phyloP scores from a whole-genome alignment of 2,113 vertebrate genomes.

The Poeciliopsis prolifica region DNA sequence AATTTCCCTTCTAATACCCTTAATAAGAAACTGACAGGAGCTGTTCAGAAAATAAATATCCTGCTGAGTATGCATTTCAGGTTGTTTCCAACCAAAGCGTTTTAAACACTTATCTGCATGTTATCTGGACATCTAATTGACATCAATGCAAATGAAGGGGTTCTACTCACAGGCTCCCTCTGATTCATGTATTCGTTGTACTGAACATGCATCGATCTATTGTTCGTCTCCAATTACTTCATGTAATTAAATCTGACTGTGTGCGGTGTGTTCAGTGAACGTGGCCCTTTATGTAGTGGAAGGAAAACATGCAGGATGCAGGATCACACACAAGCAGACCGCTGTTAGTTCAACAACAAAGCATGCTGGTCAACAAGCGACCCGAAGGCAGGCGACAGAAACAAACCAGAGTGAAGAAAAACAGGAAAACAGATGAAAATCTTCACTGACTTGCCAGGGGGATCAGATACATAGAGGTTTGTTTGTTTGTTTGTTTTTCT shows the following conservation, averaged over 20 bases:
- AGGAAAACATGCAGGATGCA: neutral
- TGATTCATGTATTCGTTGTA: neutral
- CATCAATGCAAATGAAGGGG: neutral
- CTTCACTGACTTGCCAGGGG: neutral
- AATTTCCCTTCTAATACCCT: neutral
- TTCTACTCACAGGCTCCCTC: neutral
- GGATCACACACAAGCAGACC: neutral
- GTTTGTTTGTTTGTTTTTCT: neutral
- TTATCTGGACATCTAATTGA: neutral
- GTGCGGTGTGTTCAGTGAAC: neutral
- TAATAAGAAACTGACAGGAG: neutral
- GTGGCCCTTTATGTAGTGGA: too few relatives aligned
- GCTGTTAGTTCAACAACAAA: neutral
- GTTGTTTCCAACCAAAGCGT: neutral
- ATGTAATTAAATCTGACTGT: neutral
- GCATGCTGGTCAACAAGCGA: neutral
- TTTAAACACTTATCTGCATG: neutral
- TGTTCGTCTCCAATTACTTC: neutral
- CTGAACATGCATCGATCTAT: neutral
- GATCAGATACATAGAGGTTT: neutral
- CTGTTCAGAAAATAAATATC: neutral
- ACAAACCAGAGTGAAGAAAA: neutral
- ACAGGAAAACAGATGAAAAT: neutral
- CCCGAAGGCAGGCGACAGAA: neutral
- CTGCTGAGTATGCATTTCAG: neutral